Conservation (phyloP, 2,113 vertebrate genomes). For the Perca schrenkii region DNA sequence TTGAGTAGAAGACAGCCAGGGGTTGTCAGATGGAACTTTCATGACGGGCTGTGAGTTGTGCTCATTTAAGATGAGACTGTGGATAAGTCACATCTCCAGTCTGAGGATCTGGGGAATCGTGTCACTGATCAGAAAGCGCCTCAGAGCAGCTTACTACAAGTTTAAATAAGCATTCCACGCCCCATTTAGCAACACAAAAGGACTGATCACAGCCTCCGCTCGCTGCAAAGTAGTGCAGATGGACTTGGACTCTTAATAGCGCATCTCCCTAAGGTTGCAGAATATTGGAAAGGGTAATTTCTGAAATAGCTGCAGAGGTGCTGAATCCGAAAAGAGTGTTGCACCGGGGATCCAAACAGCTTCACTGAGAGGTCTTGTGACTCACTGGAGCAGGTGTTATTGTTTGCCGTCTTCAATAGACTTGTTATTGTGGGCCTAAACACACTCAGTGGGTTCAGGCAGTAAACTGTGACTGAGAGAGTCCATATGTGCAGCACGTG, state of each 20-base stretch:
- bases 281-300: slow-evolving; percentile 52
- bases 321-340: slow-evolving; percentile 19
- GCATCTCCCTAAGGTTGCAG: slow-evolving; percentile 37
- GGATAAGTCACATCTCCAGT: slow-evolving; percentile 70
- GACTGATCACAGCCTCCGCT: slow-evolving; percentile 54
- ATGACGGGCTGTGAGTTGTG: slow-evolving; percentile 53
- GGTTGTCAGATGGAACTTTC: slow-evolving; percentile 67
- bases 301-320: slow-evolving; percentile 41
- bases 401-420: slow-evolving; percentile 54
- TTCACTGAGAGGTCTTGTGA: slow-evolving; percentile 45
- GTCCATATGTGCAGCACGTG: slow-evolving; percentile 17
- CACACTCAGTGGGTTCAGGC: slow-evolving; percentile 31
- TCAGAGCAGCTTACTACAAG: slow-evolving; percentile 71
- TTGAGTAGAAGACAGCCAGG: slow-evolving; percentile 54
- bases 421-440: slow-evolving; percentile 39
- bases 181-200: slow-evolving; percentile 69
- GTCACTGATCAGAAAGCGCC: slow-evolving; percentile 65
- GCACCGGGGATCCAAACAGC: slow-evolving; percentile 45
- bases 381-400: slow-evolving; percentile 60
- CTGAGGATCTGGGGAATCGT: slow-evolving; percentile 66
- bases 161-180: slow-evolving; percentile 74
- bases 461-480: slow-evolving; percentile 26
- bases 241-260: slow-evolving; percentile 48
- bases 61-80: slow-evolving; percentile 63
- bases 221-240: slow-evolving; percentile 36